These are phyloP conservation scores for Lithobates pipiens DNA, from an alignment of 2,797 vertebrate species.

Conservation along the genomic window DNA sequence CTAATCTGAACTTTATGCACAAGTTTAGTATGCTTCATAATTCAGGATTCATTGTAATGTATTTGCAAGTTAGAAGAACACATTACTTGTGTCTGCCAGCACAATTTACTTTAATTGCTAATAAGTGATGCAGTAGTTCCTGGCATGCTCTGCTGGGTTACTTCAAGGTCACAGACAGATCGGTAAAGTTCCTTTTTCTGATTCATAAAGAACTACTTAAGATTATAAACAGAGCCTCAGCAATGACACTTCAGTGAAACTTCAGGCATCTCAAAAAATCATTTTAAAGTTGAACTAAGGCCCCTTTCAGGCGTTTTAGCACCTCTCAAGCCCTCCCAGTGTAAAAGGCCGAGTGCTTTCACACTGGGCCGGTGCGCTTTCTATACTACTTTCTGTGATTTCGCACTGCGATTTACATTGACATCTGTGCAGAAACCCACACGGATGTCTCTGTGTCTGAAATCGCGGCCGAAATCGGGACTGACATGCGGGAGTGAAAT, in stretches of 20 bases:
- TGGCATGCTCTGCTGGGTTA: constrained; percentile 37
- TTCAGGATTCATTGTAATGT: constrained; percentile 58
- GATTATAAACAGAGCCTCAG: not conserved
- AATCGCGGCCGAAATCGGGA: too few relatives aligned
- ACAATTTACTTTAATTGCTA: constrained; percentile 56
- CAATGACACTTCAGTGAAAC: not conserved
- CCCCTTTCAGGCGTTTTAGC: too few relatives aligned
- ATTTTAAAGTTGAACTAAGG: not conserved
- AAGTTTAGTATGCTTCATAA: constrained; percentile 25
- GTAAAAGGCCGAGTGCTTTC: too few relatives aligned
- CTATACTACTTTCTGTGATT: too few relatives aligned
- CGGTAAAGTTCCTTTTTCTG: constrained; percentile 14
- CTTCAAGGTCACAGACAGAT: constrained; percentile 50
- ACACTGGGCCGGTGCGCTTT: too few relatives aligned
- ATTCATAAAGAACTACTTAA: not conserved
- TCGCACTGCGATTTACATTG: too few relatives aligned
- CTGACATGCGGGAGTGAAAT: too few relatives aligned
- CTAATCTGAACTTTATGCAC: not conserved
- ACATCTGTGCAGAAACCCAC: too few relatives aligned
- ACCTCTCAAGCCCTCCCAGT: too few relatives aligned
- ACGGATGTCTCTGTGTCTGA: too few relatives aligned
- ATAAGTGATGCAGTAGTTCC: constrained; percentile 52
- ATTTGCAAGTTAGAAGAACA: constrained; percentile 49
- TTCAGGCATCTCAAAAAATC: not conserved
- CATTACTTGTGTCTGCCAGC: constrained; percentile 59